These are phyloP conservation scores for Microcebus lehilahytsara DNA, from an alignment of 2,113 vertebrate species.

Conservation along the genomic window DNA sequence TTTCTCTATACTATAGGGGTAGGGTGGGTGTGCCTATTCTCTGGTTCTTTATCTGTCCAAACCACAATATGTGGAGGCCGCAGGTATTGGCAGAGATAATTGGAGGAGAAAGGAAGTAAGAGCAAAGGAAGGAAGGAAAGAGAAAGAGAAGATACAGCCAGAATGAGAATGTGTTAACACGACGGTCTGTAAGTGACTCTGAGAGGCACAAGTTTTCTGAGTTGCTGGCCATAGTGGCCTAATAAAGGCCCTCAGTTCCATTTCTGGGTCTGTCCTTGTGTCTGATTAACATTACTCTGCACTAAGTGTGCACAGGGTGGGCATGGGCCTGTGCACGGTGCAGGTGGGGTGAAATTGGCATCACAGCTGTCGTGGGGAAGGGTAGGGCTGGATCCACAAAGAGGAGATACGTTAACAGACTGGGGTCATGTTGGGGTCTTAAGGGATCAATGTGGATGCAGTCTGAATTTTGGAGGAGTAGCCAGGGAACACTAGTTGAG, in stretches of 20 bases:
- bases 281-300: neutral
- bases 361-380: neutral
- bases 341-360: neutral
- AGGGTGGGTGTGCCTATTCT: neutral
- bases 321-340: neutral
- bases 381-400: neutral
- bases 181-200: neutral
- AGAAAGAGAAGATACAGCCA: neutral
- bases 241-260: neutral
- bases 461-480: neutral
- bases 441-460: neutral
- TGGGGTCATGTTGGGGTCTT: neutral
- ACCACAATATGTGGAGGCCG: neutral
- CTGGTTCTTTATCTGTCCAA: neutral
- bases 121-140: neutral
- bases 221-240: accelerated
- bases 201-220: neutral
- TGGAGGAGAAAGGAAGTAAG: neutral
- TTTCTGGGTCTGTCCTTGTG: neutral
- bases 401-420: neutral
- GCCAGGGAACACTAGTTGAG: neutral
- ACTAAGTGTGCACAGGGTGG: too few relatives aligned
- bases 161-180: neutral
- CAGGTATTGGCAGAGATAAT: neutral
- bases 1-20: neutral